A percentile compares a stretch with the other conserved stretches of the same genome.
phyloP scores from a whole-genome alignment of 2,797 vertebrate species.

The Enoplosus armatus region DNA sequence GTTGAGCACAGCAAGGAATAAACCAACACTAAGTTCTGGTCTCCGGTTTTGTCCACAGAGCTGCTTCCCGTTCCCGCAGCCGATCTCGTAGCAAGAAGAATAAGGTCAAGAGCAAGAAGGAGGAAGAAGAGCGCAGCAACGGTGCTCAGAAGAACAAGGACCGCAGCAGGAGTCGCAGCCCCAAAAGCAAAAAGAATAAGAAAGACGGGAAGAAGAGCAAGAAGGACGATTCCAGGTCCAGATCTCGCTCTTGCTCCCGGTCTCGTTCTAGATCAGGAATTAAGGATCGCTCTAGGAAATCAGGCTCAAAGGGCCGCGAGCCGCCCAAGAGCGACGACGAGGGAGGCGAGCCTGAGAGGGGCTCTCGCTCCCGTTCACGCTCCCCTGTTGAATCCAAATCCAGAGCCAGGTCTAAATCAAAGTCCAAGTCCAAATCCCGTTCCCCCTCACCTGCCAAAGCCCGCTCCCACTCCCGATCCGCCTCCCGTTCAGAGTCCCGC shows the following conservation, averaged over 20 bases:
- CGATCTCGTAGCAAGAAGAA: slow-evolving; percentile 89
- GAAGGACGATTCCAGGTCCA: slow-evolving; percentile 83
- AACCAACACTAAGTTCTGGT: neutral
- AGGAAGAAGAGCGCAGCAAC: slow-evolving; percentile 86
- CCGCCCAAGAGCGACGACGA: slow-evolving; percentile 83
- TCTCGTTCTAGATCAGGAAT: slow-evolving; percentile 86
- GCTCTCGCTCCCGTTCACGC: slow-evolving; percentile 80
- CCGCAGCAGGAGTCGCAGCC: slow-evolving; percentile 83
- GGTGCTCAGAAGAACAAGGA: slow-evolving; percentile 79
- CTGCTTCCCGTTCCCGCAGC: slow-evolving; percentile 92
- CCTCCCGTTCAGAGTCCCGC: slow-evolving; percentile 83
- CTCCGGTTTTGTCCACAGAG: slow-evolving; percentile 64
- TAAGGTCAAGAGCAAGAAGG: slow-evolving; percentile 88
- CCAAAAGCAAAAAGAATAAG: slow-evolving; percentile 88
- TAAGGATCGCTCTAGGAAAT: slow-evolving; percentile 86
- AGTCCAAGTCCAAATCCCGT: slow-evolving; percentile 89
- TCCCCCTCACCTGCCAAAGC: slow-evolving; percentile 88
- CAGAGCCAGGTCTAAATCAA: slow-evolving; percentile 87
- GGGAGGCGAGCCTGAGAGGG: slow-evolving; percentile 58
- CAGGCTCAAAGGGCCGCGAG: slow-evolving; percentile 84
- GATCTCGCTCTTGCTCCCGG: slow-evolving; percentile 86
- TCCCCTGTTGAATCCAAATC: slow-evolving; percentile 86
- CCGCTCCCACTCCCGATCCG: slow-evolving; percentile 88
- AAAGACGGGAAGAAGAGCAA: slow-evolving; percentile 88
- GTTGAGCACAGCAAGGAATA: no score